Percentiles rank a stretch among this genome's conserved stretches.
phyloP scores from a whole-genome alignment of 1,140 invertebrate species.

The Hyles vespertilio region DNA sequence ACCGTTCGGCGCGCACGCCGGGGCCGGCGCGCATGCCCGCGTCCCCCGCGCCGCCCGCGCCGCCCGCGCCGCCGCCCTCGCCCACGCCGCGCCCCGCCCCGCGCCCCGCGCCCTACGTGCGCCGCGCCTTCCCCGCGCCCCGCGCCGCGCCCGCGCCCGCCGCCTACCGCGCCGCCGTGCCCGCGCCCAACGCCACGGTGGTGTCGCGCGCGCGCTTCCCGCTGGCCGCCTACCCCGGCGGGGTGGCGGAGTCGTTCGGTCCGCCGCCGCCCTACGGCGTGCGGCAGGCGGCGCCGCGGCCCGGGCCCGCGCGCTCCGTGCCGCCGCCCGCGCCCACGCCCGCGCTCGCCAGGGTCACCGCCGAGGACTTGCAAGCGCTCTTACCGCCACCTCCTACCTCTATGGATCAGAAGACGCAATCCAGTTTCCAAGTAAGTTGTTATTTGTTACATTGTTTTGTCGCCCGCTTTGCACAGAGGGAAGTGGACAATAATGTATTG shows the following conservation, averaged over 20 bases:
- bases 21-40: slow-evolving; percentile 56
- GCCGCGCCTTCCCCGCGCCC: slow-evolving; percentile 29
- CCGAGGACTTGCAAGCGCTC: slow-evolving; percentile 69
- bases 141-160: slow-evolving; percentile 22
- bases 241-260: slow-evolving; percentile 40
- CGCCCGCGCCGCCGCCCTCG: slow-evolving; percentile 27
- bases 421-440: slow-evolving; percentile 73
- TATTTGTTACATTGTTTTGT: no score
- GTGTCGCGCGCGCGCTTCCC: slow-evolving; percentile 49
- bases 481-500: no score
- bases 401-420: slow-evolving; percentile 78
- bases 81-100: slow-evolving; percentile 29
- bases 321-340: slow-evolving; percentile 29
- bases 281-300: slow-evolving; percentile 23
- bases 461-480: no score
- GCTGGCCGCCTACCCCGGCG: slow-evolving; percentile 16
- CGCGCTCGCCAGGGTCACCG: slow-evolving; percentile 41
- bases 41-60: slow-evolving; percentile 44
- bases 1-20: slow-evolving; percentile 37
- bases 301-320: slow-evolving; percentile 41
- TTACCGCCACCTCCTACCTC: slow-evolving; percentile 74
- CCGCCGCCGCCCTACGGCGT: slow-evolving; percentile 40
- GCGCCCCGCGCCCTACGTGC: slow-evolving; percentile 35
- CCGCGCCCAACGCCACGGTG: slow-evolving; percentile 33
- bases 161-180: slow-evolving; percentile 43